phyloP scores from a whole-genome alignment of 2,113 vertebrate genomes.

The Pseudorectes ferrugineus region DNA sequence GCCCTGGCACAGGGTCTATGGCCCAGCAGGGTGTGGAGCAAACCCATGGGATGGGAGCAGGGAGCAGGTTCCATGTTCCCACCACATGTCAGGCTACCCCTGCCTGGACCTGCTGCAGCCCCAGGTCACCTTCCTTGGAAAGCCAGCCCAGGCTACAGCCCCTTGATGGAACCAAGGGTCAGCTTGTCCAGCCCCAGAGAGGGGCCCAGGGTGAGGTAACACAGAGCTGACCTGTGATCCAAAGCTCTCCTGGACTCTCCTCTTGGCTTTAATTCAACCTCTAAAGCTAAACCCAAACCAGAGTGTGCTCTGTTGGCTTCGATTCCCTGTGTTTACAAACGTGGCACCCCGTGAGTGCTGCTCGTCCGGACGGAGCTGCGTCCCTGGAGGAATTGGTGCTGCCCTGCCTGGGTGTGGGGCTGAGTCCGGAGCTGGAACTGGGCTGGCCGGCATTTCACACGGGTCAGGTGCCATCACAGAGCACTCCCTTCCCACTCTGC shows the following conservation, averaged over 20 bases:
- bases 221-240: neutral
- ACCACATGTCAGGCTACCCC: neutral
- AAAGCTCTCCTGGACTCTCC: neutral
- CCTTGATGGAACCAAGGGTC: neutral
- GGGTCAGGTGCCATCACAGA: fast-evolving
- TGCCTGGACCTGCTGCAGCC: neutral
- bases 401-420: fast-evolving
- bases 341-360: fast-evolving
- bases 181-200: neutral
- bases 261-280: neutral
- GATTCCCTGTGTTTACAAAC: neutral
- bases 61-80: neutral
- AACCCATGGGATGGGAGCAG: neutral
- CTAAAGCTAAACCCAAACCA: neutral
- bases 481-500: fast-evolving
- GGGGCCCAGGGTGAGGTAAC: neutral
- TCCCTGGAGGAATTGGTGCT: fast-evolving
- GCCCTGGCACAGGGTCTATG: fast-evolving
- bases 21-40: neutral
- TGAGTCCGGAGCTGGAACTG: fast-evolving
- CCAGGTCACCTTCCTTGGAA: too few species aligned
- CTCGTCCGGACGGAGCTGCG: neutral
- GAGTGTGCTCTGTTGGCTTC: fast-evolving
- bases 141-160: neutral
- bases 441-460: fast-evolving